Evolutionary conservation across 2,888 invertebrate species (phyloP).

Genomic region (Criorhina ranunculi): DNA sequence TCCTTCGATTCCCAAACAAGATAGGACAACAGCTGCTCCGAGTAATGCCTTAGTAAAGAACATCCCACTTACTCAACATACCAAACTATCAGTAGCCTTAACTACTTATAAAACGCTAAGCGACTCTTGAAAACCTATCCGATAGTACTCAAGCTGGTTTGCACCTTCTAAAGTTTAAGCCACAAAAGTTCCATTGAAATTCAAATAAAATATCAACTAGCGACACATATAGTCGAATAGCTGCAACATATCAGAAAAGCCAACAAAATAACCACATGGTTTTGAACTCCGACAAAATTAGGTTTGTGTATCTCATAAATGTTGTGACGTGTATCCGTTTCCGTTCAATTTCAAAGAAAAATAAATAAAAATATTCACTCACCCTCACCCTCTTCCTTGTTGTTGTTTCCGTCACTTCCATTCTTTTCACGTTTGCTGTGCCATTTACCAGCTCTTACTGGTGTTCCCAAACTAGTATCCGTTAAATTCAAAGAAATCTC

Average conservation of each 20-base stretch:
- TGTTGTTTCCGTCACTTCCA: slow-evolving; percentile 15
- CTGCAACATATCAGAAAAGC: not conserved
- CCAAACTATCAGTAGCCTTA: no score
- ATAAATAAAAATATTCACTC: slow-evolving; percentile 25
- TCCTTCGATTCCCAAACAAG: no score
- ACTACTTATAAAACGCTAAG: no score
- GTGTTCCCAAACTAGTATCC: slow-evolving; percentile 57
- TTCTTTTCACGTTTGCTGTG: not conserved
- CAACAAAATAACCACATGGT: not conserved
- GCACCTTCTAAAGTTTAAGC: no score
- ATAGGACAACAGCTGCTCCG: no score
- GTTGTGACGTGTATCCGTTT: slow-evolving; percentile 17
- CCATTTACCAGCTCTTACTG: slow-evolving; percentile 2
- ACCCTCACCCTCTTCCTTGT: slow-evolving; percentile 45
- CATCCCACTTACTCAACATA: no score
- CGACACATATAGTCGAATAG: slow-evolving; percentile 32
- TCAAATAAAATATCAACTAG: not conserved
- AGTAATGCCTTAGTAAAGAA: no score
- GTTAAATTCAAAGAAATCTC: slow-evolving; percentile 65
- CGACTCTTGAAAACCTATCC: no score
- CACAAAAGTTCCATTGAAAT: no score
- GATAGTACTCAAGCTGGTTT: no score
- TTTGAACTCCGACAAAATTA: not conserved
- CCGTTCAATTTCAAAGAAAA: not conserved
- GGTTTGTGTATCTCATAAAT: not conserved